Evolutionary conservation across 2,888 invertebrate species (phyloP).

Genomic region (Diogma glabrata): DNA sequence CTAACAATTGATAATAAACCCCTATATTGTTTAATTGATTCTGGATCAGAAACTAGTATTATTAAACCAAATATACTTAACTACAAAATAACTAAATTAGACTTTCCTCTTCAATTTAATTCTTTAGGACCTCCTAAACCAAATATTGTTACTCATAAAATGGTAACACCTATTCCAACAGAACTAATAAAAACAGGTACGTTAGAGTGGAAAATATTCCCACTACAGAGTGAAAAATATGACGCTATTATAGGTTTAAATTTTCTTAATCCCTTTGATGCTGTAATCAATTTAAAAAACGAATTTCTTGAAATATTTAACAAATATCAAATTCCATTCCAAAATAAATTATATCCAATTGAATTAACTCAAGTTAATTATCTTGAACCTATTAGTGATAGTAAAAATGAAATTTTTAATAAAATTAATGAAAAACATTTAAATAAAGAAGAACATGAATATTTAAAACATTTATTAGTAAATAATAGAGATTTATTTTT

Average conservation of each 20-base stretch:
- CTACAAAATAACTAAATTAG: conserved; percentile 4
- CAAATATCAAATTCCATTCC: conserved; percentile 3
- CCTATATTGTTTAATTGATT: conserved; percentile 10
- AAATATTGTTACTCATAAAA: conserved; percentile 9
- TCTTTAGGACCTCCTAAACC: conserved; percentile 10
- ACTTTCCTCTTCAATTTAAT: conserved; percentile 6
- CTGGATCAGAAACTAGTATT: conserved; percentile 12
- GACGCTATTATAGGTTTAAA: conserved; percentile 9
- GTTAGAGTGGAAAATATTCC: conserved; percentile 12
- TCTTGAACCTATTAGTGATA: not conserved
- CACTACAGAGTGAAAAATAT: conserved; percentile 11
- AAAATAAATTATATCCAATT: not conserved
- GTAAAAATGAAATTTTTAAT: not conserved
- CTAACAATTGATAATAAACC: conserved; percentile 7
- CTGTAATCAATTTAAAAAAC: conserved; percentile 7
- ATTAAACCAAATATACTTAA: conserved; percentile 8
- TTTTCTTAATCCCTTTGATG: conserved; percentile 9
- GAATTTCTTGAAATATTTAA: conserved; percentile 10
- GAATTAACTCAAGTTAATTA: not conserved
- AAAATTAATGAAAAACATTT: not conserved
- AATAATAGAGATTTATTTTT: not conserved
- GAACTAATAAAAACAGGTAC: conserved; percentile 9
- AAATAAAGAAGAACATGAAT: not conserved
- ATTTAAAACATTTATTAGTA: not conserved
- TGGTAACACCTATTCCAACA: conserved; percentile 10